These are phyloP conservation scores for Gallinago jamesoni DNA, from an alignment of 2,113 vertebrate genomes.

Conservation along the genomic window DNA sequence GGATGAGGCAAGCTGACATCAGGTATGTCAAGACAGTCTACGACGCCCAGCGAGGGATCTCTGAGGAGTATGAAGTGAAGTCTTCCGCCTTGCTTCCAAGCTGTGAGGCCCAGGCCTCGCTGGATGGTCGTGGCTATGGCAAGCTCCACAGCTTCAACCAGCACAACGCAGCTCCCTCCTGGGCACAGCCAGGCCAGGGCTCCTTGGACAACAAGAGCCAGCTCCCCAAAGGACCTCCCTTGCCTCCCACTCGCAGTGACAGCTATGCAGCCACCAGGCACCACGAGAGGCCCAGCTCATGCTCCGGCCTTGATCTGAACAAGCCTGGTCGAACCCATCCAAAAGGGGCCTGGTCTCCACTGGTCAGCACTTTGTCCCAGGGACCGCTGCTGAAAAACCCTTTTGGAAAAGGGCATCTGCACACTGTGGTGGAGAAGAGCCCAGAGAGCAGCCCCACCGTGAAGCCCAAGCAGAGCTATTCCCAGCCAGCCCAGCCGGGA, in stretches of 20 bases:
- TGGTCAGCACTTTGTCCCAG: constrained; percentile 68
- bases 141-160: constrained; percentile 64
- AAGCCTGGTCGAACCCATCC: constrained; percentile 76
- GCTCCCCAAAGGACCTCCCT: constrained; percentile 73
- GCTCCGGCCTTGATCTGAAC: constrained; percentile 82
- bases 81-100: constrained; percentile 63
- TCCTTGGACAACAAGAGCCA: constrained; percentile 73
- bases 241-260: constrained; percentile 89
- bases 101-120: constrained; percentile 39
- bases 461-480: constrained; percentile 83
- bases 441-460: constrained; percentile 90
- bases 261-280: constrained; percentile 87
- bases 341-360: constrained; percentile 79
- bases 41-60: constrained; percentile 78
- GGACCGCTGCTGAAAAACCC: constrained; percentile 53
- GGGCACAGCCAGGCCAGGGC: constrained; percentile 69
- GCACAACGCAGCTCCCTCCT: constrained; percentile 70
- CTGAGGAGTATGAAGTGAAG: constrained; percentile 84
- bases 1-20: constrained; percentile 87
- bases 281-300: constrained; percentile 87
- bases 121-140: constrained; percentile 48
- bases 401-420: constrained; percentile 86
- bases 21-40: constrained; percentile 85
- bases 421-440: constrained; percentile 92
- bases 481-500: constrained; percentile 77